These are phyloP conservation scores for Stegophylla sp. DNA, from an alignment of 2,888 invertebrate genomes.

Conservation along the genomic window DNA sequence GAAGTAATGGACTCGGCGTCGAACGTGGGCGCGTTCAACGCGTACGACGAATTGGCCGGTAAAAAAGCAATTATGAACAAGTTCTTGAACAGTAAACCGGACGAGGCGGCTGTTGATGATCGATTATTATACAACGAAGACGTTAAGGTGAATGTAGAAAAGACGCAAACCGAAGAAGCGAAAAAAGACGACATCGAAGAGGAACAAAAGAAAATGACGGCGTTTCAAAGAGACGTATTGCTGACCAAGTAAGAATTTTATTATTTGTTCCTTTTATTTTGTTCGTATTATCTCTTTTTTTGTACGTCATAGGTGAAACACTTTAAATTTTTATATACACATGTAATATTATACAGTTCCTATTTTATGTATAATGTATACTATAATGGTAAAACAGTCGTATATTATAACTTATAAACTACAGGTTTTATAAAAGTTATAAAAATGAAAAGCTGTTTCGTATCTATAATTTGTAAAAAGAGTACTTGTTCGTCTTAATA, in stretches of 20 bases:
- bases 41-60: conserved; percentile 72
- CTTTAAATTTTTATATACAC: not conserved
- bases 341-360: not conserved
- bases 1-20: conserved; percentile 59
- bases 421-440: too few relatives aligned
- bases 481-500: too few relatives aligned
- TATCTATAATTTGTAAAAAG: not conserved
- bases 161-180: not conserved
- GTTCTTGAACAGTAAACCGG: conserved; percentile 75
- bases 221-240: conserved; percentile 62
- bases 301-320: not conserved
- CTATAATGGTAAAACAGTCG: not conserved
- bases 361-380: not conserved
- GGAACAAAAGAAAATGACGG: conserved; percentile 62
- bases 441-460: not conserved
- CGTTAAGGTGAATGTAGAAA: not conserved
- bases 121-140: not conserved
- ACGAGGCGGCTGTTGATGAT: conserved; percentile 59
- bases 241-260: conserved; percentile 60
- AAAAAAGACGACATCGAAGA: conserved; percentile 60
- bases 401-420: too few relatives aligned
- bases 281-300: not conserved
- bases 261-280: not conserved
- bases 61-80: conserved; percentile 84
- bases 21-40: conserved; percentile 20